These are phyloP conservation scores for Bostrychus sinensis DNA, from an alignment of 2,113 vertebrate genomes.

Conservation along the genomic window DNA sequence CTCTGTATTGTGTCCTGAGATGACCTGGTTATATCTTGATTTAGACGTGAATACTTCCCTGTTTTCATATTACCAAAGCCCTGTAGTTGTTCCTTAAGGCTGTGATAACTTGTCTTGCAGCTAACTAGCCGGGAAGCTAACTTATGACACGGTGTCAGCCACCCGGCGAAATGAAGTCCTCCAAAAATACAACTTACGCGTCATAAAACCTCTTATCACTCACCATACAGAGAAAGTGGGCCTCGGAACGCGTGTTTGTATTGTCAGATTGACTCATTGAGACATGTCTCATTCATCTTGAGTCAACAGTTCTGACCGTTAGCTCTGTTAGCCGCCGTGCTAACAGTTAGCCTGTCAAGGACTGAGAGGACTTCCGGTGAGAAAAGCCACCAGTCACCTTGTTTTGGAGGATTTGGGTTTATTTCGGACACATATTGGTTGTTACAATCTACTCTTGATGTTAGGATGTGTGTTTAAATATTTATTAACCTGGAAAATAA, in stretches of 20 bases:
- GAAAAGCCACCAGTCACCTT: neutral
- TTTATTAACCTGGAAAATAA: no score
- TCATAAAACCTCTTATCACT: rapidly evolving
- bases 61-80: neutral
- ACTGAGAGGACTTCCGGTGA: constrained; percentile 58
- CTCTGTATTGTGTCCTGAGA: rapidly evolving
- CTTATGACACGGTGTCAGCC: neutral
- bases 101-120: neutral
- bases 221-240: rapidly evolving
- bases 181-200: rapidly evolving
- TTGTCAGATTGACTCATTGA: rapidly evolving
- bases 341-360: constrained; percentile 57
- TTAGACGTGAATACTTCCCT: no score
- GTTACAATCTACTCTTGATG: neutral
- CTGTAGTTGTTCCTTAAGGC: neutral
- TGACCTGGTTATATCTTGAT: neutral
- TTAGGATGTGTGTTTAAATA: no score
- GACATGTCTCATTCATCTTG: neutral
- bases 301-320: neutral
- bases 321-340: constrained; percentile 1
- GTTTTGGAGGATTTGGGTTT: neutral
- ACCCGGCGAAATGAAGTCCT: neutral
- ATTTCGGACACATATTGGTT: neutral
- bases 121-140: constrained; percentile 18
- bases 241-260: rapidly evolving